Evolutionary conservation across 53 echinoderm and acorn worm species (phyloP).

Genomic region (Echinarachnius parma): DNA sequence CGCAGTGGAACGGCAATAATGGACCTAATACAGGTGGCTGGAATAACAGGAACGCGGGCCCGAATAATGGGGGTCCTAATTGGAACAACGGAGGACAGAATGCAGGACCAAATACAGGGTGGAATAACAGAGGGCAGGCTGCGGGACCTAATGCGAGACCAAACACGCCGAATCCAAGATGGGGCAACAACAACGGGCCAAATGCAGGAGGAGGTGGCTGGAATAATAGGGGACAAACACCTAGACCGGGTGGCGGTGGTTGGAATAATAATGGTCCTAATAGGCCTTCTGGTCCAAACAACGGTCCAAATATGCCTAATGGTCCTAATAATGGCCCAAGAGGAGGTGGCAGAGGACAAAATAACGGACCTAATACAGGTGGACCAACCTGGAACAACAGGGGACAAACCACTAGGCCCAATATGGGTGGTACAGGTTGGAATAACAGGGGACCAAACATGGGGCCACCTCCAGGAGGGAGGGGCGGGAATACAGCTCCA

Average conservation of each 20-base stretch:
- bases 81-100: conserved; percentile 28
- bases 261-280: too few relatives aligned
- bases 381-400: not conserved
- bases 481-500: too few relatives aligned
- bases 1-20: not conserved
- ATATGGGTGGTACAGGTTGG: not conserved
- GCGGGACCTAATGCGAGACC: not conserved
- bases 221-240: too few relatives aligned
- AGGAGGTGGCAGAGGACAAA: not conserved
- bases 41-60: not conserved
- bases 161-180: not conserved
- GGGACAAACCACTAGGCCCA: conserved; percentile 1
- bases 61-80: conserved; percentile 3
- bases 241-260: too few relatives aligned
- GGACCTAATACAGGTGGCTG: not conserved
- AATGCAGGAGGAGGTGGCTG: not conserved
- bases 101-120: not conserved
- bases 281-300: too few relatives aligned
- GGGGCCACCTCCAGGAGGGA: too few relatives aligned
- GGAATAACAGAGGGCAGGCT: not conserved
- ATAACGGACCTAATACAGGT: conserved; percentile 11
- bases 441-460: not conserved
- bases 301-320: too few relatives aligned
- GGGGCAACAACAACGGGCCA: conserved; percentile 2
- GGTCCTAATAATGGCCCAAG: conserved; percentile 8